Evolutionary conservation across 2,797 vertebrate species (phyloP), one percentile per base, ranked within the genome.

Genomic region (Pangasius djambal): DNA sequence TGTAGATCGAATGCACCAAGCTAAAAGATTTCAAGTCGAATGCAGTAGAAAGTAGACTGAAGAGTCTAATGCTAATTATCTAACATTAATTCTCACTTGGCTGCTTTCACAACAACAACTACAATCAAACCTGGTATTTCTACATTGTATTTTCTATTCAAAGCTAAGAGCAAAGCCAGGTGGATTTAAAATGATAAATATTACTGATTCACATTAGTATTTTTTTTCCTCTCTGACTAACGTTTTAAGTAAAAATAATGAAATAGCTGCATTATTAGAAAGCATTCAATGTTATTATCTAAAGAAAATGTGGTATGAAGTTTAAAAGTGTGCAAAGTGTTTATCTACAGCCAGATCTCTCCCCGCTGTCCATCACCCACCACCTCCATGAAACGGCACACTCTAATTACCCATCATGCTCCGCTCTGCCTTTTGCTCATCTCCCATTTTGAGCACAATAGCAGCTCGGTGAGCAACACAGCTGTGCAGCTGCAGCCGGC

Each of bases 401-500:
- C 89, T 78, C 61, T 87, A 88, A 85, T 89, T 86, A 91, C 86
- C 44, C 74, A 77, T 92, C 82, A 88, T 89, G 82, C 87, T 87
- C 59, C 69, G 18, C 69, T 65, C 87, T 82, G 63, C 78, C 78
- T 86, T 85, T 89, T 88, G 83, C 84, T 88, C 82, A 40, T 90
- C 83, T 83, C 10, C 72, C 59, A 82, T 87, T 82, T 72, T 83
- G 61, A 89, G 79, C 79, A 86, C 89, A 88, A 88, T 87, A 87
- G 90, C 84, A 44, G 89, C 34, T 90, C 44, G 9, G 59, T 48
- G 70, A 87, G 84, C 37, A 48, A 84, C 74, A 86, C 95, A 95
- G 93, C 94, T 95, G 92, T 93, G 88, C 90, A 89, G 83, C 93
- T 91, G 92, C 90, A 90, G 91, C 91, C 89, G 55, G 90, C 85